Evolutionary conservation across 2,113 vertebrate species (phyloP).

Genomic region (Platichthys stellatus): DNA sequence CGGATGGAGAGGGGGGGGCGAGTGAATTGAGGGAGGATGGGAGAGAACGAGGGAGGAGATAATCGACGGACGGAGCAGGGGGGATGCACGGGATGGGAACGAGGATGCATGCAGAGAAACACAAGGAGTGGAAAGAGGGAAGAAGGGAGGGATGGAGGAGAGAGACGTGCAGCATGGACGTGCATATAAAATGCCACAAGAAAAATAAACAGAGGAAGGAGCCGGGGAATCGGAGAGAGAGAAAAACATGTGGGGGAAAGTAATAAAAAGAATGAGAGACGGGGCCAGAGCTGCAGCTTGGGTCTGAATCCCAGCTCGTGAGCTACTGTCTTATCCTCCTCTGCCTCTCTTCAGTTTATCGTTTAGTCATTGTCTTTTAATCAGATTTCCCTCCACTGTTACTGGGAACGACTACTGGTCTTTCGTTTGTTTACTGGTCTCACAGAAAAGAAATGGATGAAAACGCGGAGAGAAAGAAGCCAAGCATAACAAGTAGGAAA

Average conservation of each 20-base stretch:
- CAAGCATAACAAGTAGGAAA: no score
- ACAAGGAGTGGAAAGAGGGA: slow-evolving; percentile 23
- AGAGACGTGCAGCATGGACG: slow-evolving; percentile 10
- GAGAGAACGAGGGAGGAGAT: neutral
- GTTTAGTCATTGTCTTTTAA: neutral
- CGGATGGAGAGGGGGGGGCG: slow-evolving; percentile 3
- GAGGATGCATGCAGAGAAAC: slow-evolving; percentile 24
- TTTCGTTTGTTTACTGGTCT: no score
- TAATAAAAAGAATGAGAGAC: slow-evolving; percentile 17
- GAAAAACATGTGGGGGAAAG: slow-evolving; percentile 14
- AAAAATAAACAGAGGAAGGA: slow-evolving; percentile 42
- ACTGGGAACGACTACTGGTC: no score
- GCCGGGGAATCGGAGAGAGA: slow-evolving; percentile 17
- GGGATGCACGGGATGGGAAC: slow-evolving; percentile 13
- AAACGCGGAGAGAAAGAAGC: no score
- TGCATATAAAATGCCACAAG: slow-evolving; percentile 27
- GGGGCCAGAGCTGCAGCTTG: neutral
- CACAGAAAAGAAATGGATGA: no score
- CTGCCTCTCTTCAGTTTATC: neutral
- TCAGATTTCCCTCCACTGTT: no score
- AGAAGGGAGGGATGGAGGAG: slow-evolving; percentile 1
- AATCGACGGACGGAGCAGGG: slow-evolving; percentile 15
- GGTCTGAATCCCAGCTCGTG: neutral
- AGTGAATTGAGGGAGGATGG: slow-evolving; percentile 10
- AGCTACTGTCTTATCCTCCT: neutral